These are phyloP conservation scores for Mohoua ochrocephala DNA, from an alignment of 2,113 vertebrate genomes.

Conservation along the genomic window DNA sequence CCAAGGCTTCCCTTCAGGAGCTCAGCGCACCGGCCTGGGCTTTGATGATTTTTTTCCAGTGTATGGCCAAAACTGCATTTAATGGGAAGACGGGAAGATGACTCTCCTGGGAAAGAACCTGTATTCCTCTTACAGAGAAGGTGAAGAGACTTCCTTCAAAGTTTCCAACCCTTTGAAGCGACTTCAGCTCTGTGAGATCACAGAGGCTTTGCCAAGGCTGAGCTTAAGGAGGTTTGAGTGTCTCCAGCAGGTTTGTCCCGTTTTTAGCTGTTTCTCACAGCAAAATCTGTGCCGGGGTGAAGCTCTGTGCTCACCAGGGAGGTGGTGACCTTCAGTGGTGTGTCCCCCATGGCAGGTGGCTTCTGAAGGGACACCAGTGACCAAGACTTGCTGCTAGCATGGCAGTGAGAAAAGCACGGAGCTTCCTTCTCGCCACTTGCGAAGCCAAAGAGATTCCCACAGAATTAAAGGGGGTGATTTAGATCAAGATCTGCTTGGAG, in stretches of 20 bases:
- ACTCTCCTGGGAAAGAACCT: neutral
- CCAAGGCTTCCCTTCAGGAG: neutral
- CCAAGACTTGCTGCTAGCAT: fast-evolving
- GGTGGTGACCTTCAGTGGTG: neutral
- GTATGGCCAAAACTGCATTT: neutral
- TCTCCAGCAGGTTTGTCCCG: neutral
- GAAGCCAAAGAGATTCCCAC: neutral
- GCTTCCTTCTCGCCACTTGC: fast-evolving
- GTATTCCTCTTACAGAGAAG: neutral
- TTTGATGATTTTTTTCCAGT: neutral
- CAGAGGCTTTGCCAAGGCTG: neutral
- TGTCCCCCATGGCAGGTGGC: neutral
- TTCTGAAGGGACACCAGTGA: neutral
- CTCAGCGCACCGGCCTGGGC: neutral
- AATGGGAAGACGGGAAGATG: neutral
- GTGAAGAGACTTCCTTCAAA: neutral
- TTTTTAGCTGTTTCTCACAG: neutral
- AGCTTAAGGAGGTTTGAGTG: neutral
- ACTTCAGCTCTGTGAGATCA: neutral
- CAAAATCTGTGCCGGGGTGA: neutral
- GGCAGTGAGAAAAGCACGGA: neutral
- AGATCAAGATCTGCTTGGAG: neutral
- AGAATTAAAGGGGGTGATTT: fast-evolving
- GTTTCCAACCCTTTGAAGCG: neutral
- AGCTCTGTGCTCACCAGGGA: neutral